A percentile compares a stretch with the other conserved stretches of the same genome.
These are phyloP conservation scores for Hemitrygon akajei DNA, from an alignment of 2,797 vertebrate genomes.

Conservation along the genomic window DNA sequence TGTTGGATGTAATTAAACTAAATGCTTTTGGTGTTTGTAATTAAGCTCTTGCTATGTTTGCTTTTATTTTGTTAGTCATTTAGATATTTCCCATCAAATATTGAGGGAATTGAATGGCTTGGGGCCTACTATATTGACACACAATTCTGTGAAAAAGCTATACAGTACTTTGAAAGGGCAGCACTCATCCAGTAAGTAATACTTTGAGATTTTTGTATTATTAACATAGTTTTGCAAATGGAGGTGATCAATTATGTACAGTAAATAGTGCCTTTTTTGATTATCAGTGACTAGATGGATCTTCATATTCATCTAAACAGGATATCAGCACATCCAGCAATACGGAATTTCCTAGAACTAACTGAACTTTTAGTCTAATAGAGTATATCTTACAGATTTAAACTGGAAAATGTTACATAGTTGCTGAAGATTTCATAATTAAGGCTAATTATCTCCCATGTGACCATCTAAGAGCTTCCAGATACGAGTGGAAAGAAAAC, in stretches of 20 bases:
- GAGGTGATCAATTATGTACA: neutral
- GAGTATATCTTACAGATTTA: neutral
- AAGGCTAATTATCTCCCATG: neutral
- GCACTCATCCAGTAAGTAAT: conserved; percentile 88
- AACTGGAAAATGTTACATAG: neutral
- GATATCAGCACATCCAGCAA: neutral
- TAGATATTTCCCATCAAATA: conserved; percentile 90
- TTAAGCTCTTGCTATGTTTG: conserved; percentile 47
- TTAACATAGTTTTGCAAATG: no score
- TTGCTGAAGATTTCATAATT: neutral
- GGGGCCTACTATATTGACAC: conserved; percentile 91
- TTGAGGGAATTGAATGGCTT: conserved; percentile 92
- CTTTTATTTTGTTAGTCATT: conserved; percentile 71
- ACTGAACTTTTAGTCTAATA: neutral
- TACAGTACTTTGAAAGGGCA: conserved; percentile 95
- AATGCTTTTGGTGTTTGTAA: conserved; percentile 47
- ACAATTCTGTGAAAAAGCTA: conserved; percentile 95
- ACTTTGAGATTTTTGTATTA: neutral
- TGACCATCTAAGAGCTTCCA: neutral
- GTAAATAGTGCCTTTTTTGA: neutral
- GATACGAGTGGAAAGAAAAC: no score
- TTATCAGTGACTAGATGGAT: neutral
- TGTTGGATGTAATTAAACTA: conserved; percentile 49
- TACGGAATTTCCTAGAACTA: neutral
- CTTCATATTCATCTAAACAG: neutral